These are phyloP conservation scores for Auanema sp. DNA, from an alignment of 2,888 invertebrate species.

Conservation along the genomic window DNA sequence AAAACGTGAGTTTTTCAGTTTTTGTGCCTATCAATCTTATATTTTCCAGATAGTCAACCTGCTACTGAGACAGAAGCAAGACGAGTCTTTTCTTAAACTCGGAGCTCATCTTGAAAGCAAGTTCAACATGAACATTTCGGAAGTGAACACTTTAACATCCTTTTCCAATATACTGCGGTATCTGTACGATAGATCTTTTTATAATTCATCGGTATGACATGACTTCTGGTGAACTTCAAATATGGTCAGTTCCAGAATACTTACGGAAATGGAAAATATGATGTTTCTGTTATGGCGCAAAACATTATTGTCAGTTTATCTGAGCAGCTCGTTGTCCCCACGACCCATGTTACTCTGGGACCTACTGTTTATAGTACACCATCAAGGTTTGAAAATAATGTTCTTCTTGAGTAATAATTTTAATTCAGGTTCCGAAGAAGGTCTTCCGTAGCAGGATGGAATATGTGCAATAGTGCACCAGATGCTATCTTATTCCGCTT, in stretches of 20 bases:
- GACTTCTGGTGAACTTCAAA: background rate
- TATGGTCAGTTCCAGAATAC: background rate
- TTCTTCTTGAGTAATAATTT: background rate
- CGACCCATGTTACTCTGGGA: conserved; percentile 26
- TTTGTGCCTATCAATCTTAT: background rate
- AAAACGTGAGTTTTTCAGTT: conserved; percentile 11
- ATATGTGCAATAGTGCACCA: conserved; percentile 92
- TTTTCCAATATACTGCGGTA: conserved; percentile 51
- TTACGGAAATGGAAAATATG: conserved; percentile 8
- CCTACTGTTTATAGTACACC: conserved; percentile 75
- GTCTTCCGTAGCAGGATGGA: conserved; percentile 89
- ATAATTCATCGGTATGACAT: conserved; percentile 9
- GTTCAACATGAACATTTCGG: too few relatives aligned
- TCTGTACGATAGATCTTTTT: conserved; percentile 53
- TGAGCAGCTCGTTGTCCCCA: conserved; percentile 71
- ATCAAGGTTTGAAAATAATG: conserved; percentile 17
- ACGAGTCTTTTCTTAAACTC: conserved; percentile 9
- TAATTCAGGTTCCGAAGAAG: conserved; percentile 77
- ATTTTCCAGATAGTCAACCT: conserved; percentile 10
- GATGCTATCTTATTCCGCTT: conserved; percentile 81
- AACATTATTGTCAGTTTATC: conserved; percentile 71
- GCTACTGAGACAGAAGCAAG: conserved; percentile 15
- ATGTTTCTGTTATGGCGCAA: conserved; percentile 29
- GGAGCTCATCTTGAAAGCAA: background rate
- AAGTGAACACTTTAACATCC: conserved; percentile 31